phyloP scores from a whole-genome alignment of 2,888 invertebrate genomes.

The Arctia plantaginis region DNA sequence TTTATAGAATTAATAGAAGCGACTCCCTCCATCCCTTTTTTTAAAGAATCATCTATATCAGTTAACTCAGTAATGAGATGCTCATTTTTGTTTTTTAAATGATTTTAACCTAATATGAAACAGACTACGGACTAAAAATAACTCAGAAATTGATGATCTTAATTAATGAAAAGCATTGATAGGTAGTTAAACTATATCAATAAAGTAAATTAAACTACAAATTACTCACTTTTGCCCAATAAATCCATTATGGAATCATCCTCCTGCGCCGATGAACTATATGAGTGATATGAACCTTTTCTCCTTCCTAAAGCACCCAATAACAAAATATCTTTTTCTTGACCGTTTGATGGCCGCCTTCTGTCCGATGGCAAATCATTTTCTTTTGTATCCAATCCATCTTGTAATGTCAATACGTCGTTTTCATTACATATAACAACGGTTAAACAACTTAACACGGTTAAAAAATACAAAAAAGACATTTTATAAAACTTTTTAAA shows the following conservation, averaged over 20 bases:
- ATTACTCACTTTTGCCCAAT: slow-evolving; percentile 92
- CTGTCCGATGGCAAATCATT: slow-evolving; percentile 74
- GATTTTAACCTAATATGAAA: too few relatives aligned
- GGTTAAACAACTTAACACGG: slow-evolving; percentile 58
- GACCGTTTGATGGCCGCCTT: slow-evolving; percentile 86
- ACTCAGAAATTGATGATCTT: neutral
- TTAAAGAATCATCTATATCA: too few relatives aligned
- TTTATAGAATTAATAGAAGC: too few relatives aligned
- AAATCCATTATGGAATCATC: slow-evolving; percentile 93
- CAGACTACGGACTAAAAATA: neutral
- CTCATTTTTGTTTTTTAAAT: neutral
- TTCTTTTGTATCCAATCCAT: slow-evolving; percentile 72
- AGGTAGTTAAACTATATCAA: neutral
- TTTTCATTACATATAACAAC: slow-evolving; percentile 69
- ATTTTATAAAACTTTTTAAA: slow-evolving; percentile 49
- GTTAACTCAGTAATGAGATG: too few relatives aligned
- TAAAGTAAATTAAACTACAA: neutral
- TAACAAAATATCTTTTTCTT: slow-evolving; percentile 91
- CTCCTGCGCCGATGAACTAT: slow-evolving; percentile 77
- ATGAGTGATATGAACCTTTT: slow-evolving; percentile 83
- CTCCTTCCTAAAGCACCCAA: slow-evolving; percentile 91
- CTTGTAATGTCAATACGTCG: slow-evolving; percentile 81
- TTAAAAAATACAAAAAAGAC: slow-evolving; percentile 56
- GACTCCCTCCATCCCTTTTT: too few relatives aligned
- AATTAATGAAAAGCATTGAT: neutral